A percentile compares a stretch with the other conserved stretches of the same genome.
Evolutionary conservation across 2,797 vertebrate species (phyloP).

Genomic region (Tangara arthus): DNA sequence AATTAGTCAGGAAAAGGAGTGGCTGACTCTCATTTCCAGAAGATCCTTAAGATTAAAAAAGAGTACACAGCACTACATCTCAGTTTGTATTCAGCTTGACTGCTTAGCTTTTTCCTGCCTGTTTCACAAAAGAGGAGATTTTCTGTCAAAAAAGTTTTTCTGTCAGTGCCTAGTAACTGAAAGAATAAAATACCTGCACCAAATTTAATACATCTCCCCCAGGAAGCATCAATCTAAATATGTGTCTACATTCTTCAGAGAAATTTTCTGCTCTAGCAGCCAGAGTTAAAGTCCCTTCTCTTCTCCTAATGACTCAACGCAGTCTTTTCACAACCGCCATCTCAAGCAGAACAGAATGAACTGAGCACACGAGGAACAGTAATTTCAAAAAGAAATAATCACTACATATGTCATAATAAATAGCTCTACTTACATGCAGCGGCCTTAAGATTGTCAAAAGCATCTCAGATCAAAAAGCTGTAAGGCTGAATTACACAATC

Average conservation of each 20-base stretch:
- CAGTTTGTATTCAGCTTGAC: background rate
- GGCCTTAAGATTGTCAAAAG: background rate
- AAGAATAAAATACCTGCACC: constrained; percentile 36
- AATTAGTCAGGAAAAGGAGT: constrained; percentile 51
- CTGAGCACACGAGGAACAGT: background rate
- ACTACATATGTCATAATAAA: background rate
- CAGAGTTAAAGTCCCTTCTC: background rate
- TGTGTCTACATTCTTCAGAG: background rate
- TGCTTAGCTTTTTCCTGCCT: background rate
- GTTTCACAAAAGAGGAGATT: background rate
- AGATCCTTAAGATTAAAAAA: constrained; percentile 11
- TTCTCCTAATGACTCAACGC: background rate
- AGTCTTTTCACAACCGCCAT: constrained; percentile 19
- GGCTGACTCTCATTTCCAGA: constrained; percentile 20
- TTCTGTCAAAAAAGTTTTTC: constrained; percentile 18
- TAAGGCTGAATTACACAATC: constrained; percentile 9
- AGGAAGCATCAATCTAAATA: constrained; percentile 4
- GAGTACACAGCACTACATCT: background rate
- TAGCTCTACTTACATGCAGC: background rate
- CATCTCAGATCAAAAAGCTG: background rate
- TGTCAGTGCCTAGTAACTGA: background rate
- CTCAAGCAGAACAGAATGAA: constrained; percentile 3
- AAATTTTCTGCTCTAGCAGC: background rate
- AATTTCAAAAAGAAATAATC: background rate
- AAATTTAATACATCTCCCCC: background rate